Percentiles rank a stretch among this genome's conserved stretches.
phyloP scores from a whole-genome alignment of 2,888 invertebrate species.

The Zonitis immaculata region DNA sequence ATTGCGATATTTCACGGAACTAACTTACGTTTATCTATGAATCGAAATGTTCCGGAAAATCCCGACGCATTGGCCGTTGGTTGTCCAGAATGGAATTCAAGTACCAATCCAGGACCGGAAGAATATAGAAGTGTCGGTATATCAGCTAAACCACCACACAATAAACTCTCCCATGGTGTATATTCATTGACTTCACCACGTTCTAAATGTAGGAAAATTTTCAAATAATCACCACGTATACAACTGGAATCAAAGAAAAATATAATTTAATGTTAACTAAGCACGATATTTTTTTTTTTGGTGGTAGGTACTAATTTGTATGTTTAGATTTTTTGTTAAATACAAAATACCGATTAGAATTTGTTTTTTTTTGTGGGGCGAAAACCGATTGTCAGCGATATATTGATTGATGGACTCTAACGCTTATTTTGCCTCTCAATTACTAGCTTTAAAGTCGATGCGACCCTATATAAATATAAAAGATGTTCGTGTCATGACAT shows the following conservation, averaged over 20 bases:
- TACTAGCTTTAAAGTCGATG: not conserved
- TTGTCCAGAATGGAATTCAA: constrained; percentile 66
- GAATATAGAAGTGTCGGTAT: constrained; percentile 71
- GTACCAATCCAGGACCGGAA: constrained; percentile 65
- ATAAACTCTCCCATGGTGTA: constrained; percentile 67
- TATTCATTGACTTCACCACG: constrained; percentile 68
- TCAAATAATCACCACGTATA: constrained; percentile 68
- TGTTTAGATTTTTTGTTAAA: no score
- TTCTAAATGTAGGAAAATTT: constrained; percentile 72
- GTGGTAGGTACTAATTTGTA: no score
- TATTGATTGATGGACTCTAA: constrained; percentile 11
- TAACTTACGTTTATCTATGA: constrained; percentile 70
- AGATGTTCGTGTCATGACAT: constrained; percentile 5
- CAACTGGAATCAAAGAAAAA: constrained; percentile 59
- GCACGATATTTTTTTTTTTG: not conserved
- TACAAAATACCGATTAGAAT: no score
- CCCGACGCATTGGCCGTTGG: constrained; percentile 59
- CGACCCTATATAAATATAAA: no score
- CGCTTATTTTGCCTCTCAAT: constrained; percentile 10
- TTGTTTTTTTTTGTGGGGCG: no score
- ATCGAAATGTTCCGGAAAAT: constrained; percentile 70
- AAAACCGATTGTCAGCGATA: constrained; percentile 6
- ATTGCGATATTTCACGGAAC: no score
- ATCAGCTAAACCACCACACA: constrained; percentile 66
- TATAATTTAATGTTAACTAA: not conserved